Conservation (phyloP, 2,113 vertebrate species). For the Rutilus rutilus region DNA sequence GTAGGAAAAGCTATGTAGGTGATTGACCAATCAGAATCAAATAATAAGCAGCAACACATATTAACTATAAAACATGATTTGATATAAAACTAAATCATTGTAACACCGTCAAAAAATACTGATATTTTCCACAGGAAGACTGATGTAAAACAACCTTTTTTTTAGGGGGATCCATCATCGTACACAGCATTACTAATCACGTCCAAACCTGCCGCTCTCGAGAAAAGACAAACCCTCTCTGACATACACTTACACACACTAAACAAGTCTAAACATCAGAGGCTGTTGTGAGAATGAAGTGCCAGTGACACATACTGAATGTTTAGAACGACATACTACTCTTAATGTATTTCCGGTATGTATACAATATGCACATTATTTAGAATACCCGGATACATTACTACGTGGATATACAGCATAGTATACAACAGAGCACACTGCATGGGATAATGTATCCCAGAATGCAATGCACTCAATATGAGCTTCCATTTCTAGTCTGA, state of each 20-base stretch:
- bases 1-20: background rate
- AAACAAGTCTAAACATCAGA: slow-evolving; percentile 19
- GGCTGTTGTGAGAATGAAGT: background rate
- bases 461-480: background rate
- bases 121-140: background rate
- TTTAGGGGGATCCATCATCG: background rate
- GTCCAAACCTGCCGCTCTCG: background rate
- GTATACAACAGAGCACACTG: background rate
- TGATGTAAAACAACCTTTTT: background rate
- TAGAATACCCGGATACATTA: slow-evolving; percentile 6
- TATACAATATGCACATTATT: slow-evolving; percentile 5
- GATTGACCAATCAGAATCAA: background rate
- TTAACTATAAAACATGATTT: background rate
- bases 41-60: background rate
- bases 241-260: background rate
- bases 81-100: background rate
- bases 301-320: background rate
- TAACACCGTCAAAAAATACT: background rate
- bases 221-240: background rate
- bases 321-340: background rate
- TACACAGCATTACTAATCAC: background rate
- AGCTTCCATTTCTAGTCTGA: background rate
- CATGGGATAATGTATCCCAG: background rate
- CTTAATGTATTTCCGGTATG: background rate
- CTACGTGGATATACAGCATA: background rate